These are phyloP conservation scores for Spinus olivaceus DNA, from an alignment of 2,797 vertebrate species.

Conservation along the genomic window DNA sequence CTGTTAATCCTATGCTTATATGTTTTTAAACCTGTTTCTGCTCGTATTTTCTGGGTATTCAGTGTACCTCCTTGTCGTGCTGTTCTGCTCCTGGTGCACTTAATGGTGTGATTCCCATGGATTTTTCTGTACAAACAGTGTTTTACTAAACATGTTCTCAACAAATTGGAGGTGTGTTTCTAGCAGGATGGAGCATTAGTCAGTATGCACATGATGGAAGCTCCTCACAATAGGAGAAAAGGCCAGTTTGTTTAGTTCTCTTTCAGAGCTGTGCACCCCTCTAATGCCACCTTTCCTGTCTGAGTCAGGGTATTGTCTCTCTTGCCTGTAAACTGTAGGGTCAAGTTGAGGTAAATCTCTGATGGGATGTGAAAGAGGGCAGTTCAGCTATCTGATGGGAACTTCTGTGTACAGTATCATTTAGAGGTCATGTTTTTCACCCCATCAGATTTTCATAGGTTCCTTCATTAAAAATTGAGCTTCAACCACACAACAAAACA, in stretches of 20 bases:
- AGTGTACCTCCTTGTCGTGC: background rate
- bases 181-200: conserved; percentile 56
- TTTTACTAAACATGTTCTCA: conserved; percentile 49
- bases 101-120: background rate
- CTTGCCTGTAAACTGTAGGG: conserved; percentile 47
- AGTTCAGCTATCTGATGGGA: background rate
- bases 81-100: conserved; percentile 6
- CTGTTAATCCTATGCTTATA: background rate
- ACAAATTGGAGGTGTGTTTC: conserved; percentile 56
- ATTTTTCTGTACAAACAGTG: conserved; percentile 43
- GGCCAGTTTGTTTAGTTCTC: conserved; percentile 69
- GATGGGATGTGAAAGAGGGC: conserved; percentile 25
- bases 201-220: conserved; percentile 58
- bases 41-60: conserved; percentile 17
- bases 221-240: conserved; percentile 54
- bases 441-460: conserved; percentile 67
- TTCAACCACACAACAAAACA: conserved; percentile 62
- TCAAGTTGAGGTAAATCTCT: conserved; percentile 66
- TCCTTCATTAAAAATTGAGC: conserved; percentile 76
- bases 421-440: conserved; percentile 64
- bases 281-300: conserved; percentile 77
- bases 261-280: conserved; percentile 65
- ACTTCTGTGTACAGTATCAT: conserved; percentile 29
- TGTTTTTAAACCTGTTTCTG: conserved; percentile 45
- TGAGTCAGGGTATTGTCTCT: conserved; percentile 71